Conservation (phyloP, 2,888 invertebrate species). For the Hypolimnas misippus region DNA sequence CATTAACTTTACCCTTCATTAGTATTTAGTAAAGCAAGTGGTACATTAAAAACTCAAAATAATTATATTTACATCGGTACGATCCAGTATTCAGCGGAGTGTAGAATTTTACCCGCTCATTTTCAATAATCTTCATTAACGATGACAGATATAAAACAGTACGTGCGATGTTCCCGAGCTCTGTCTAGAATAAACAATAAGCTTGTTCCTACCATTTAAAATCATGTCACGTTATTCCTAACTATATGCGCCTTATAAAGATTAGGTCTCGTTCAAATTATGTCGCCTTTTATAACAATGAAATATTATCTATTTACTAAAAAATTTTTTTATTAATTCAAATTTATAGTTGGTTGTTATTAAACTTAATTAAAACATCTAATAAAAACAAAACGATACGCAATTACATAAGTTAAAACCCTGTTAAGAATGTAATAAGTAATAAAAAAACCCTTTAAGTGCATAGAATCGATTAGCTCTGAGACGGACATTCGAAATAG, state of each 20-base stretch:
- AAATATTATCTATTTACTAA: slow-evolving; percentile 20
- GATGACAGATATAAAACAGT: slow-evolving; percentile 50
- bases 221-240: slow-evolving; percentile 63
- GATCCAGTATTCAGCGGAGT: not conserved
- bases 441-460: slow-evolving; percentile 7
- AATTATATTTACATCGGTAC: too few species aligned
- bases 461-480: slow-evolving; percentile 50
- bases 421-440: slow-evolving; percentile 4
- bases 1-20: too few species aligned
- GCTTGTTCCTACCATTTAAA: slow-evolving; percentile 50
- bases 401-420: not conserved
- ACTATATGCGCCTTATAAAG: slow-evolving; percentile 52
- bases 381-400: not conserved
- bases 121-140: slow-evolving; percentile 31
- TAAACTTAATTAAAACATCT: not conserved
- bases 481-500: slow-evolving; percentile 55
- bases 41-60: too few species aligned
- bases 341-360: not conserved
- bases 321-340: slow-evolving; percentile 15
- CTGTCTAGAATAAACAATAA: slow-evolving; percentile 62
- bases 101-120: not conserved
- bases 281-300: slow-evolving; percentile 26
- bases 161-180: slow-evolving; percentile 64
- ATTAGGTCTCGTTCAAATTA: slow-evolving; percentile 50
- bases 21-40: too few species aligned